phyloP scores from a whole-genome alignment of 1,140 invertebrate species.

The Homarus americanus region DNA sequence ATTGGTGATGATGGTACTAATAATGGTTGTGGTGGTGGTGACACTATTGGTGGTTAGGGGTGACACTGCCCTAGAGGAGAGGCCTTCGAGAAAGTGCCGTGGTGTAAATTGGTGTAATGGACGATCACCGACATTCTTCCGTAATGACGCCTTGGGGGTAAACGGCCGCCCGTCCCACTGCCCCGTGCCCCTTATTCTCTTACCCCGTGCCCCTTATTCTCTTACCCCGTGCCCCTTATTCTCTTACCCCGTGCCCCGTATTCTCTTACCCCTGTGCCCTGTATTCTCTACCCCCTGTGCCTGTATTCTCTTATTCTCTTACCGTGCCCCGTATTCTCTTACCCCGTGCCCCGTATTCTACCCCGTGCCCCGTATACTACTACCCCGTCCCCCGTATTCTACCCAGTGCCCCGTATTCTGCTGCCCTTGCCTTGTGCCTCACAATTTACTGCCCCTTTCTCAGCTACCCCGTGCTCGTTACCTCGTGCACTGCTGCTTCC shows the following conservation, averaged over 20 bases:
- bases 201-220: neutral
- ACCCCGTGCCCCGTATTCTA: neutral
- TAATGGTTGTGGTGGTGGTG: neutral
- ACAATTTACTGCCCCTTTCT: too few species aligned
- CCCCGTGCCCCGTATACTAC: too few species aligned
- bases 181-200: neutral
- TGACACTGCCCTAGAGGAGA: neutral
- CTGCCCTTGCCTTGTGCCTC: too few species aligned
- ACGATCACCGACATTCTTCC: constrained; percentile 42
- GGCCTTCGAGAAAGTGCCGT: constrained; percentile 7
- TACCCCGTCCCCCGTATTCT: too few species aligned
- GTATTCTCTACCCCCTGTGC: neutral
- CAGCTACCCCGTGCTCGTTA: too few species aligned
- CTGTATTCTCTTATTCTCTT: too few species aligned
- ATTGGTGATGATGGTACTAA: neutral
- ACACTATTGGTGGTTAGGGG: neutral
- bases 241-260: neutral
- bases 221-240: neutral
- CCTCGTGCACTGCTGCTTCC: too few species aligned
- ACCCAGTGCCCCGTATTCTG: too few species aligned
- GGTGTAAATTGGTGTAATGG: constrained; percentile 19
- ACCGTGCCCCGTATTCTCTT: neutral
- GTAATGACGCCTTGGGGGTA: constrained; percentile 32
- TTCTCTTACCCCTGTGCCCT: neutral
- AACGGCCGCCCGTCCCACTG: neutral